phyloP scores from a whole-genome alignment of 2,113 vertebrate genomes.

The Pelvicachromis taeniatus region DNA sequence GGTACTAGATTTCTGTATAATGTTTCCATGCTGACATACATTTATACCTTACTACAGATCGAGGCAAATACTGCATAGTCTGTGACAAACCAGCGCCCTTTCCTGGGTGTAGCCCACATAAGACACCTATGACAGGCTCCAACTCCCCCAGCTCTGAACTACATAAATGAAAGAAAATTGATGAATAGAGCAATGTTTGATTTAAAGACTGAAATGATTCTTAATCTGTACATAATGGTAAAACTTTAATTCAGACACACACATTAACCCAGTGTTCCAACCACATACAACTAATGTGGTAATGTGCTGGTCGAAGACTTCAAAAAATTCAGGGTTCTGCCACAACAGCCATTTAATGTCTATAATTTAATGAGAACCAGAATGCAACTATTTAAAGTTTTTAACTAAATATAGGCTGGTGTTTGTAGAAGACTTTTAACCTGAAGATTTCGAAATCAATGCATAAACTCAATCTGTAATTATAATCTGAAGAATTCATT shows the following conservation, averaged over 20 bases:
- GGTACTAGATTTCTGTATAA: neutral
- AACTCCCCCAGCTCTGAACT: no score
- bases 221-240: neutral
- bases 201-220: neutral
- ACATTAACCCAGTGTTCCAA: neutral
- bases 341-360: neutral
- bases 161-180: no score
- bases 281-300: neutral
- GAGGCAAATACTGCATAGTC: no score
- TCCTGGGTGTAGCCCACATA: no score
- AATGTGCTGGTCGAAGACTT: neutral
- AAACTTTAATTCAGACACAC: neutral
- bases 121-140: no score
- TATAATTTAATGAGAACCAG: neutral
- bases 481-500: neutral
- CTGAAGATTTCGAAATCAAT: neutral
- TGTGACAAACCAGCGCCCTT: no score
- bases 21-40: neutral
- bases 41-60: neutral
- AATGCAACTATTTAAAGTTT: neutral
- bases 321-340: neutral
- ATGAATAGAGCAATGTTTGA: neutral
- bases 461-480: neutral
- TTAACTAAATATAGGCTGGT: neutral
- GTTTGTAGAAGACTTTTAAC: neutral